Percentiles rank a stretch among this genome's conserved stretches.
Evolutionary conservation across 2,113 vertebrate species (phyloP).

Genomic region (Sceloporus undulatus): DNA sequence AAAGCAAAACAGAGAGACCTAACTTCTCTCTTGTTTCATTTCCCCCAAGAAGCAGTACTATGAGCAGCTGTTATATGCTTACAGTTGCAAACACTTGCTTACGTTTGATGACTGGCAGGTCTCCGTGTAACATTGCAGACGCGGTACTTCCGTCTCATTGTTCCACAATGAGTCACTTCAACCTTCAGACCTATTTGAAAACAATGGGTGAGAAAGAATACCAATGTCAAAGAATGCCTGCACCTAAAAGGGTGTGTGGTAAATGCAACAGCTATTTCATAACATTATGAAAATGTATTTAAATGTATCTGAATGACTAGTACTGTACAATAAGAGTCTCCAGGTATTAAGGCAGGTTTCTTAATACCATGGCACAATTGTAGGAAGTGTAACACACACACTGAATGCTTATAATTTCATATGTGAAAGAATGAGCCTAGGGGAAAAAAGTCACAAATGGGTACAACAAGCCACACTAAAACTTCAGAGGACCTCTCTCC

Average conservation of each 20-base stretch:
- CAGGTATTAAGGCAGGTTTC: background rate
- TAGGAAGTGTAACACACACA: background rate
- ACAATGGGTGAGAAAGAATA: constrained; percentile 50
- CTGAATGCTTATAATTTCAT: background rate
- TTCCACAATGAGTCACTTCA: constrained; percentile 99
- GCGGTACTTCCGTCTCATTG: constrained; percentile 98
- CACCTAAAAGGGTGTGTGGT: constrained; percentile 11
- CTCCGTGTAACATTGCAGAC: constrained; percentile 98
- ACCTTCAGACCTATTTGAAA: constrained; percentile 92
- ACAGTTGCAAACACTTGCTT: constrained; percentile 62
- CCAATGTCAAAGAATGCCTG: constrained; percentile 32
- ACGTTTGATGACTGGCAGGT: constrained; percentile 99
- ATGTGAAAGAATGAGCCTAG: background rate
- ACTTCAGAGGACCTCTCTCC: background rate
- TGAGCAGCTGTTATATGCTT: background rate
- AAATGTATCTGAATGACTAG: background rate
- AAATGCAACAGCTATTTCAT: background rate
- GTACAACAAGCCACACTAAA: background rate
- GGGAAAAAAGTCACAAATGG: background rate
- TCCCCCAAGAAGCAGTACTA: background rate
- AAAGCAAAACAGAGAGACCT: background rate
- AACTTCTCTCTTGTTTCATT: background rate
- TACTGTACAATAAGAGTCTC: background rate
- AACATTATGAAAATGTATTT: background rate
- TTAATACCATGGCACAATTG: background rate